phyloP scores from a whole-genome alignment of 2,888 invertebrate species.

The Tetranychus truncatus region DNA sequence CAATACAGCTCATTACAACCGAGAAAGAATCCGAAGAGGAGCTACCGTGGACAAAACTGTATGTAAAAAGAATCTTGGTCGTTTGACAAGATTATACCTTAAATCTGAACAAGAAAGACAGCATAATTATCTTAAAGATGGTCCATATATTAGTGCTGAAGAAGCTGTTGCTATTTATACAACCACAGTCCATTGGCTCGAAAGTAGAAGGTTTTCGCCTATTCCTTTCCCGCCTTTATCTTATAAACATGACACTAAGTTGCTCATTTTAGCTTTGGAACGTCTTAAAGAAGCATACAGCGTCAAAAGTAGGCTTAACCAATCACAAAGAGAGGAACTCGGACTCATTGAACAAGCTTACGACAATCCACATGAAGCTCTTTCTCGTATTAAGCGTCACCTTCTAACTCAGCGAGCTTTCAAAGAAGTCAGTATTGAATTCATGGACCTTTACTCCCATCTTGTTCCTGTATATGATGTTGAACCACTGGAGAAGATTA shows the following conservation, averaged over 20 bases:
- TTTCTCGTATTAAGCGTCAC: conserved; percentile 97
- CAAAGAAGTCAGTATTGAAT: conserved; percentile 97
- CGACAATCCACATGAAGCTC: conserved; percentile 96
- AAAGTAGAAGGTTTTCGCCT: conserved; percentile 91
- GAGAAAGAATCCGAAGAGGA: conserved; percentile 93
- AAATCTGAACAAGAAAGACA: conserved; percentile 97
- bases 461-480: conserved; percentile 97
- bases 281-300: conserved; percentile 92
- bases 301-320: conserved; percentile 89
- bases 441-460: conserved; percentile 99
- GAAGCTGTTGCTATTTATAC: conserved; percentile 99
- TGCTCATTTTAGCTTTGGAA: conserved; percentile 87
- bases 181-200: conserved; percentile 98
- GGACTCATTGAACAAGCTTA: conserved; percentile 98
- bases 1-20: conserved; percentile 97
- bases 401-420: conserved; percentile 92
- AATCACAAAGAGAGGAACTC: conserved; percentile 93
- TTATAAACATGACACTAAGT: conserved; percentile 97
- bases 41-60: conserved; percentile 99
- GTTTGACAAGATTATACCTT: conserved; percentile 85
- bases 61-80: conserved; percentile 96
- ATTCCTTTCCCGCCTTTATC: conserved; percentile 98
- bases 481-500: conserved; percentile 96
- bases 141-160: conserved; percentile 96
- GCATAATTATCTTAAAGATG: conserved; percentile 98